Evolutionary conservation across 2,113 vertebrate species (phyloP), one percentile per base, ranked within the genome.

Genomic region (Lepisosteus oculatus): DNA sequence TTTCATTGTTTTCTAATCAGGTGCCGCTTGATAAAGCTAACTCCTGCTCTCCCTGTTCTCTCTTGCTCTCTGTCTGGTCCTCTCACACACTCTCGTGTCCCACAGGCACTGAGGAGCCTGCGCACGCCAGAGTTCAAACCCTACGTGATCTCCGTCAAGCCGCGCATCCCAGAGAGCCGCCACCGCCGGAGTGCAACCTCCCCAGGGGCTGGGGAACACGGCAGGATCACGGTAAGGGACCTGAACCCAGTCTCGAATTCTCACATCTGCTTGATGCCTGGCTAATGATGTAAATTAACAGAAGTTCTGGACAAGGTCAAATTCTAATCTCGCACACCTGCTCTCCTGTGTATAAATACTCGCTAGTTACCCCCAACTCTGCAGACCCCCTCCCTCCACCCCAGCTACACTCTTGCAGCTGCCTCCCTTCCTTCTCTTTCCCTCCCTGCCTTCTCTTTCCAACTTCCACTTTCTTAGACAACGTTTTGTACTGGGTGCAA

Each of bases 51-150:
- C 42, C n/a, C 7, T 4, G 41, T 55, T 70, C 29, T 41, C 8
- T 54, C 43, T 15, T 57, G 2, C 3, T 57, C 45, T 55, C 47
- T 43, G 29, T 65, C 3, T 76, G 0, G 6, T 11, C 6, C 43
- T 70, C 17, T 73, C 13, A 65, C 42, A 15, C 5, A 13, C 67
- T 61, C 6, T 6, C 14, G 59, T 61, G 51, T 79, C 3, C 77
- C 80, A 68, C 83, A 98, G 96, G 96, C 94, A 7, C 71, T 98
- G 70, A 95, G 90, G 81, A 92, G 89, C 59, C 80, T 98, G 44
- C 90, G 94, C 64, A 94, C 90, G 2, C 76, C 93, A 0, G 95
- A 95, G 72, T 97, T 97, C 81, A 97, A 94, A 78, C 95, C 96
- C 2, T 97, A 90, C 0, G 74, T 98, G 74, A 84, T 98, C 77